A percentile compares a stretch with the other conserved stretches of the same genome.
phyloP scores from a whole-genome alignment of 1,140 invertebrate genomes.

The Paraescarpia echinospica region DNA sequence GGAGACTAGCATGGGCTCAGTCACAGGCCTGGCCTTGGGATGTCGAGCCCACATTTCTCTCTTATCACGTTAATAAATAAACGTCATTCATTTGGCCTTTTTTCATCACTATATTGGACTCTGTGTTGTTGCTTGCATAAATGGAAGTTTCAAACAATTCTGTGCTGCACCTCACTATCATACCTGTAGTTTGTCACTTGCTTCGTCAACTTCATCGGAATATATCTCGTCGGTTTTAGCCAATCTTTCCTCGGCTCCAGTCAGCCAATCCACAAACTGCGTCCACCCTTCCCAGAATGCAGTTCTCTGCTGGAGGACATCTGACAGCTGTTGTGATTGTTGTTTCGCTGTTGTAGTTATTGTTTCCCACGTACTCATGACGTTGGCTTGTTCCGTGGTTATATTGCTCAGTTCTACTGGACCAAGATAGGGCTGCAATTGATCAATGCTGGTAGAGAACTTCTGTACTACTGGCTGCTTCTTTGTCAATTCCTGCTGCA shows the following conservation, averaged over 20 bases:
- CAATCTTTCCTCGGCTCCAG: conserved; percentile 72
- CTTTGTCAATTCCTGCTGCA: conserved; percentile 51
- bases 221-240: conserved; percentile 78
- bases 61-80: too few relatives aligned
- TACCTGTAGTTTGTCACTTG: not conserved
- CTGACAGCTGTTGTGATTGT: conserved; percentile 47
- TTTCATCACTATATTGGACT: too few relatives aligned
- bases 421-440: conserved; percentile 45
- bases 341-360: conserved; percentile 62
- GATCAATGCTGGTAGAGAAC: conserved; percentile 45
- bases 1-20: too few relatives aligned
- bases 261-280: conserved; percentile 83
- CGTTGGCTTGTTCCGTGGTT: conserved; percentile 64
- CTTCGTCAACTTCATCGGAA: conserved; percentile 68
- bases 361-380: conserved; percentile 78
- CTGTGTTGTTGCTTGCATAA: too few relatives aligned
- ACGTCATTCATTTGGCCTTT: too few relatives aligned
- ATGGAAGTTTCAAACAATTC: not conserved
- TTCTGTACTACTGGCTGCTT: conserved; percentile 46
- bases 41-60: too few relatives aligned
- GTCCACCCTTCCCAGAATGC: conserved; percentile 81
- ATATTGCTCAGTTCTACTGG: conserved; percentile 43
- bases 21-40: too few relatives aligned
- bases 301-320: conserved; percentile 69
- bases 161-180: not conserved